These are phyloP conservation scores for Pristionchus entomophagus DNA, from an alignment of 2,888 invertebrate species.

Conservation along the genomic window DNA sequence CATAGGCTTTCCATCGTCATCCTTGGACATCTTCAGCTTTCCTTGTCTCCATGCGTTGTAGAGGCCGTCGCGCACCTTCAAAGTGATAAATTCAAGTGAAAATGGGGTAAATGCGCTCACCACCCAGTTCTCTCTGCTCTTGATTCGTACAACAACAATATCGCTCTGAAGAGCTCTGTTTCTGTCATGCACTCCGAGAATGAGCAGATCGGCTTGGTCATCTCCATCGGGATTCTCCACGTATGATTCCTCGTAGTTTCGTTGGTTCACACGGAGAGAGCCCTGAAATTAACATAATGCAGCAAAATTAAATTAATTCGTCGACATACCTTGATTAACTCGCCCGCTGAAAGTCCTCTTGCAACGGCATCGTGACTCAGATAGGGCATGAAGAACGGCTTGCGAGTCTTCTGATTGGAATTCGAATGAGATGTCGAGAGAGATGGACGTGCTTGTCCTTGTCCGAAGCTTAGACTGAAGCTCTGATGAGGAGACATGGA, in stretches of 20 bases:
- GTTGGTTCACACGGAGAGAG: constrained; percentile 87
- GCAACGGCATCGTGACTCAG: constrained; percentile 47
- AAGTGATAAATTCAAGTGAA: not conserved
- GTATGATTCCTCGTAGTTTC: constrained; percentile 87
- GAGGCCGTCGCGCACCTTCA: constrained; percentile 53
- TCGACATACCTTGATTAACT: constrained; percentile 48
- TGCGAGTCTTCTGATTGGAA: constrained; percentile 51
- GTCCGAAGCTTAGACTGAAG: not conserved
- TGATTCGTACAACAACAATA: constrained; percentile 81
- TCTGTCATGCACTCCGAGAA: constrained; percentile 82
- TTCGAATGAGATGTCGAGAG: constrained; percentile 31
- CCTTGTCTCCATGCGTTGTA: constrained; percentile 56
- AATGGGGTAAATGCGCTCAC: constrained; percentile 60
- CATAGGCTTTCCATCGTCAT: constrained; percentile 61
- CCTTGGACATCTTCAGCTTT: constrained; percentile 53
- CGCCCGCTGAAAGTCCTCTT: constrained; percentile 45
- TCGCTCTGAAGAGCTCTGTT: constrained; percentile 90
- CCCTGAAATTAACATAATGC: constrained; percentile 80
- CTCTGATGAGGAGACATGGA: constrained; percentile 43
- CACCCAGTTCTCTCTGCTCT: constrained; percentile 76
- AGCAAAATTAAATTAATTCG: not conserved
- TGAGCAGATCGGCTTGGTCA: constrained; percentile 82
- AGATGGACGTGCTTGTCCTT: constrained; percentile 28
- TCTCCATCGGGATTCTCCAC: constrained; percentile 78
- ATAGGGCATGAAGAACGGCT: constrained; percentile 54